Base-by-base conservation (phyloP, 2,113 vertebrate species). In the Alosa alosa region DNA sequence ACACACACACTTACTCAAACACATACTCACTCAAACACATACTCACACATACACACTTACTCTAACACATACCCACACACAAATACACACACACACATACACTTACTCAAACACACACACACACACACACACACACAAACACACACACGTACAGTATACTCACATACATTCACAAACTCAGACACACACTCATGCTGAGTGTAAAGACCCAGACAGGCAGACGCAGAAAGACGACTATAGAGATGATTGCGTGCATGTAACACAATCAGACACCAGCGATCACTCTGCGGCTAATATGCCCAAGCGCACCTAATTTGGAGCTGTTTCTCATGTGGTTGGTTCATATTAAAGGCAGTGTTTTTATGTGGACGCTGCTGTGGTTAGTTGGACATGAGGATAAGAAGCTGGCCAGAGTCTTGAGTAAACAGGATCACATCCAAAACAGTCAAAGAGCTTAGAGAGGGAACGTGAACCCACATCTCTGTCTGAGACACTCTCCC, bases 81-180 rank as follows among this genome's bases (percentile, higher is more conserved):
- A 49, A 49, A 49, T 11, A 49, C 52, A 17, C 1, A 55, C 52
- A 18, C 0, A 55, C 52, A 55, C 17, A 17, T 13, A 18, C 52
- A 57, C 52, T 17, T 13, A 57, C 52, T 11, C 47, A 13, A 9
- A 49, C 47, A 49, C 8, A 49, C 47, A 49, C 47, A 49, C 47
- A 6, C 4, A 47, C 46, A 47, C 46, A 47, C 46, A 5, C 46
- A 47, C 46, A 47, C 46, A 47, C 1, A 47, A 3, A 47, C 46
- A 94, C 92, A 94, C 92, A 31, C 31, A 31, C 93, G 90, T 31
- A 31, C 52, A 57, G 9, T 8, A 49, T 13, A 57, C 52, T 17
- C 15, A 57, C 52, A 20, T 13, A 18, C 17, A 15, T 55, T 17
- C 15, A 17, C 52, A 13, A 11, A 17, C 52, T 18, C 11, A 17